A percentile compares a stretch with the other conserved stretches of the same genome.
Conservation (phyloP, 1,140 invertebrate species). For the Drosophila tsacasi region DNA sequence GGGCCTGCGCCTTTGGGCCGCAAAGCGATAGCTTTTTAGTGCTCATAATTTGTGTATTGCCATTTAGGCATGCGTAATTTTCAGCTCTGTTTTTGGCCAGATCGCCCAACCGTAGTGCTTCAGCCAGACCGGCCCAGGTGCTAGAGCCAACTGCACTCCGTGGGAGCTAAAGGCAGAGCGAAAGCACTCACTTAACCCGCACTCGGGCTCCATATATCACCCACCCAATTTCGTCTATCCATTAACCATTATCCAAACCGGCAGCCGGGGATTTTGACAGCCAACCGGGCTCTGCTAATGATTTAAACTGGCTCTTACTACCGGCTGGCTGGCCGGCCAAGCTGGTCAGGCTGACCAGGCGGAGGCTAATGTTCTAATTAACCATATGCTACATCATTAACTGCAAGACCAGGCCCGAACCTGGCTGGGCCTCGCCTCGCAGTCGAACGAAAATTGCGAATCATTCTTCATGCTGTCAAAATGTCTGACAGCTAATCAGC, state of each 20-base stretch:
- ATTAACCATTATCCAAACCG: conserved; percentile 24
- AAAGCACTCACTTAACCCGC: conserved; percentile 54
- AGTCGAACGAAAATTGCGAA: conserved; percentile 71
- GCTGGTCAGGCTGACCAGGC: conserved; percentile 2
- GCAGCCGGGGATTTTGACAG: conserved; percentile 62
- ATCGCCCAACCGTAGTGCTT: background rate
- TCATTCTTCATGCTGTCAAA: conserved; percentile 83
- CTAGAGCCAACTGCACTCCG: conserved; percentile 6
- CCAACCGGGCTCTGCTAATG: conserved; percentile 51
- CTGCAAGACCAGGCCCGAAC: conserved; percentile 45
- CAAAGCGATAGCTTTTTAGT: conserved; percentile 76
- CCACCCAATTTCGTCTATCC: conserved; percentile 23
- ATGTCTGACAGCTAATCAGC: conserved; percentile 83
- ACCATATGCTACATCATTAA: conserved; percentile 81
- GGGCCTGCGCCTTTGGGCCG: conserved; percentile 46
- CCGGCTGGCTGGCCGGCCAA: background rate
- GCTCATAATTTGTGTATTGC: conserved; percentile 68
- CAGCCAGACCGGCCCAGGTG: background rate
- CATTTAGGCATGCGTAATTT: conserved; percentile 73
- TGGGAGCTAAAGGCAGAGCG: background rate
- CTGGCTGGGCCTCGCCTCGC: conserved; percentile 14
- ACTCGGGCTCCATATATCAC: conserved; percentile 51
- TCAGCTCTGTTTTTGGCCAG: conserved; percentile 51
- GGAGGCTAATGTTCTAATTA: conserved; percentile 80
- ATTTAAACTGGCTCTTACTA: conserved; percentile 68